Conservation (phyloP, 2,797 vertebrate genomes). For the Aratinga solstitialis region DNA sequence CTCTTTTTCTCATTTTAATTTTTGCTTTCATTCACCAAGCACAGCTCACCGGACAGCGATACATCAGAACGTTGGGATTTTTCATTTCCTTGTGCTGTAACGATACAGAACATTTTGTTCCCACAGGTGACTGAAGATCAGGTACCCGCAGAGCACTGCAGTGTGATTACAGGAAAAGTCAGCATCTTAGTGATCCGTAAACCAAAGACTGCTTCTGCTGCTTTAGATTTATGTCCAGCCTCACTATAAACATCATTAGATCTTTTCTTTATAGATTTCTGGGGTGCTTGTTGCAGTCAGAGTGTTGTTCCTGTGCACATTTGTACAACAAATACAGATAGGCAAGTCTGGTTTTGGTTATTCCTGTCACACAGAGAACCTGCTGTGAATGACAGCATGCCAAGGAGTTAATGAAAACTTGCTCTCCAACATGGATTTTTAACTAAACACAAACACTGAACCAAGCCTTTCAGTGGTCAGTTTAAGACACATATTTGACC, state of each 20-base stretch:
- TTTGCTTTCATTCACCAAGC: background rate
- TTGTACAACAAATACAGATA: background rate
- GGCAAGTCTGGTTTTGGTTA: slow-evolving; percentile 39
- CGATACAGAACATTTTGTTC: background rate
- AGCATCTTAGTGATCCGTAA: background rate
- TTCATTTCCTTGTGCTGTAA: slow-evolving; percentile 1
- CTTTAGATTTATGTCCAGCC: background rate
- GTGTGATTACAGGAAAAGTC: background rate
- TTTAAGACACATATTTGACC: background rate
- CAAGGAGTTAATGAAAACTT: slow-evolving; percentile 26
- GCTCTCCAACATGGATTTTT: background rate
- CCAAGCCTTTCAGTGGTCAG: background rate
- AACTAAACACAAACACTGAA: slow-evolving; percentile 33
- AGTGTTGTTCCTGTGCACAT: background rate
- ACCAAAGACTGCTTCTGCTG: background rate
- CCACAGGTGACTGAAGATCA: background rate
- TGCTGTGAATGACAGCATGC: background rate
- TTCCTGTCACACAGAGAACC: slow-evolving; percentile 14
- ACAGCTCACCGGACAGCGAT: background rate
- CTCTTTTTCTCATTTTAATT: background rate
- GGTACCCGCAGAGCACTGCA: background rate
- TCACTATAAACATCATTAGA: background rate
- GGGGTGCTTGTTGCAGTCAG: background rate
- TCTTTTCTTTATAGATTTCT: background rate
- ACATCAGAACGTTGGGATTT: background rate